These are phyloP conservation scores for Ellobius talpinus DNA, from an alignment of 2,113 vertebrate genomes.

Conservation along the genomic window DNA sequence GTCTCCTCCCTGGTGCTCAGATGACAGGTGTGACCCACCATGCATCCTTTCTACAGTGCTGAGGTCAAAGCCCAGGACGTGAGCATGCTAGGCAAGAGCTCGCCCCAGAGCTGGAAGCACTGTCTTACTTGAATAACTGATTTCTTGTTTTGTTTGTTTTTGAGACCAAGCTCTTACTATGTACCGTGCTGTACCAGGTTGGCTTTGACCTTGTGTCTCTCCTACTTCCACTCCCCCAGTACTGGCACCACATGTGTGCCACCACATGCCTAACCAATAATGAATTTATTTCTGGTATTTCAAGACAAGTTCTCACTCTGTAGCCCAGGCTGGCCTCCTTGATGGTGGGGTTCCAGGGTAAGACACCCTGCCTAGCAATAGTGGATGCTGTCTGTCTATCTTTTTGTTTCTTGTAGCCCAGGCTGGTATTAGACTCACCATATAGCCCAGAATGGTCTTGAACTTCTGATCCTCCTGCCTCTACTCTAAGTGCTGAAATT, in stretches of 20 bases:
- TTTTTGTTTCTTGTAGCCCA: background rate
- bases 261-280: background rate
- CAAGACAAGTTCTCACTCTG: background rate
- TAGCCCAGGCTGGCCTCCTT: background rate
- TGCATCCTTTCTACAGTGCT: background rate
- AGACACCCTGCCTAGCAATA: background rate
- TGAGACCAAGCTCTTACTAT: background rate
- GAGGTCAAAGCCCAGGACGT: background rate
- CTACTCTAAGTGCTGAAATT: background rate
- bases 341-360: too few species aligned
- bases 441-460: background rate
- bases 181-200: background rate
- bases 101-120: background rate
- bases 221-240: background rate
- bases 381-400: background rate
- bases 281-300: background rate
- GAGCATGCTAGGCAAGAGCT: background rate
- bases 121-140: background rate
- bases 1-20: background rate
- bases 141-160: background rate
- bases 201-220: background rate
- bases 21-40: background rate
- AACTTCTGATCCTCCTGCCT: background rate
- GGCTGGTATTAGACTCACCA: too few species aligned
- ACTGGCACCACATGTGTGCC: background rate